Evolutionary conservation across 2,797 vertebrate genomes (phyloP), one percentile per base, ranked within the genome.

Genomic region (Rhincodon typus): DNA sequence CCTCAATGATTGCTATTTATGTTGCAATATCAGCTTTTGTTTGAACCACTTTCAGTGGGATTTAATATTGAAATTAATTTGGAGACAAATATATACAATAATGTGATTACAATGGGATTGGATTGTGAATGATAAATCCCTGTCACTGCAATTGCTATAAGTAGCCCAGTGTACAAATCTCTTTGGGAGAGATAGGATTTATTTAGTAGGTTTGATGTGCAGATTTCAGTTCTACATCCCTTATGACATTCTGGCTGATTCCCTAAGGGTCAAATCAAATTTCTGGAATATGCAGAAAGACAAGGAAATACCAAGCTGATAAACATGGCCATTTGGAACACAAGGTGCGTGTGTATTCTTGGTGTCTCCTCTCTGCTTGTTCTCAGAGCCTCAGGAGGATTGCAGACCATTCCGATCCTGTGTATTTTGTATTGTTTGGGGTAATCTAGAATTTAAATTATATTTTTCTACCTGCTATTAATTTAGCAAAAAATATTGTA

Each of bases 191-290:
- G 42, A 95, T 53, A 97, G 96, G 97, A 97, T 97, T 98, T 98
- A 98, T 97, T 97, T 96, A 97, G 96, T 96, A 96, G 97, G 97
- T 97, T 97, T 97, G 97, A 97, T 97, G 97, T 98, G 97, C 98
- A 98, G 98, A 98, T 98, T 98, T 98, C 98, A 98, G 97, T 97
- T 98, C 98, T 98, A 98, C 98, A 99, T 98, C 98, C 98, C 97
- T 98, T 99, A 99, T 99, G 98, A 98, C 97, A 97, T 96, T 97
- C 98, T 98, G 97, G 97, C 98, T 96, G 97, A 98, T 97, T 97
- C 97, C 97, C 97, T 97, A 97, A 97, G 97, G 97, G 97, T 97
- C 97, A 96, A 97, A 97, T 96, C 96, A 95, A 70, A 27, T 50
- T 42, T 5, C 42, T 74, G 25, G 94, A n/a, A 69, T 4, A 30